Evolutionary conservation across 2,113 vertebrate species (phyloP), one percentile per base, ranked within the genome.

Genomic region (Rynchops niger): DNA sequence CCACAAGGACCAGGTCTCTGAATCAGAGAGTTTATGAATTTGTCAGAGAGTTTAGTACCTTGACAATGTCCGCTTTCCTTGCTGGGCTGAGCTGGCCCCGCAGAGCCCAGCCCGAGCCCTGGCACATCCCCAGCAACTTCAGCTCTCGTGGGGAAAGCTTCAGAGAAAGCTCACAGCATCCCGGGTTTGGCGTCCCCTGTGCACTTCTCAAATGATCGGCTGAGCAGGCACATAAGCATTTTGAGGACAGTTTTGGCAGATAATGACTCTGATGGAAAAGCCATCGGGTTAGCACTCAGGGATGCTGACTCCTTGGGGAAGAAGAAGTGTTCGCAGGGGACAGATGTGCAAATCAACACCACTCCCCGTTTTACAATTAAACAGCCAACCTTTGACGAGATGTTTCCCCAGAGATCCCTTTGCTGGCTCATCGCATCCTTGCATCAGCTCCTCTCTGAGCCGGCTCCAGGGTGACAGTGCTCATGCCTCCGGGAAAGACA

Each of bases 191-290:
- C 3, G 5, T n/a, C n/a, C 42, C 58, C 36, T 15, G 45, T 8
- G 67, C 55, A 12, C 47, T 70, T 27, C 74, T 63, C 55, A 27
- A 23, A 62, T 0, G 1, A 8, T 3, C 1, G 2, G n/a, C 43
- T 40, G 69, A 82, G 89, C 66, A 65, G 62, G 10, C 59, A 66
- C 3, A 0, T 20, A 38, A 73, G 63, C 27, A 1, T 63, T 73
- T n/a, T 9, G 76, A 67, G 90, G 58, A 6, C 1, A 9, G 7
- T 45, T 77, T 42, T 30, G 55, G 62, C 67, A 80, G 70, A 36
- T 2, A 42, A 45, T 11, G 45, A 2, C 86, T 83, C 49, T 80
- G 61, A 85, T 32, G 71, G 62, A 30, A 70, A 74, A 81, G 50
- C 77, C 72, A 27, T 12, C 0, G 0, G 42, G 74, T 74, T 76